Conservation (phyloP, 2,113 vertebrate species). For the Callionymus lyra region DNA sequence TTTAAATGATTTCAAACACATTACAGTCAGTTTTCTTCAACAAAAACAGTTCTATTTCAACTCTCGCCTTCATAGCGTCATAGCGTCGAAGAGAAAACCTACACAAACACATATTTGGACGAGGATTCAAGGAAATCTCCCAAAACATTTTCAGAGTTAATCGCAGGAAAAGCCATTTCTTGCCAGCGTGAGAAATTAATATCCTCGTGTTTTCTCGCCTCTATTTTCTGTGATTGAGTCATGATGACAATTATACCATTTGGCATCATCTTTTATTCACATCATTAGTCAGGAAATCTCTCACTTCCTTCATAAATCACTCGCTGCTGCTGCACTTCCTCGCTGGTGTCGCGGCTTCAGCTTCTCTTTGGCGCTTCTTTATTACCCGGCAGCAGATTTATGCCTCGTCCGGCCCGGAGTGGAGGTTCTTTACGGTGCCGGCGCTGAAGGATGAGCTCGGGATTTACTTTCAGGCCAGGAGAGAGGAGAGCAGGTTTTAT, state of each 20-base stretch:
- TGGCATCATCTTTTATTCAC: constrained; percentile 28
- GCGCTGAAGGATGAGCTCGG: constrained; percentile 36
- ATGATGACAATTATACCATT: constrained; percentile 17
- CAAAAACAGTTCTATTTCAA: too few relatives aligned
- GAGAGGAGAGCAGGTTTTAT: constrained; percentile 7
- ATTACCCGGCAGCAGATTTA: constrained; percentile 52
- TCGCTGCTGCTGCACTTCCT: constrained; percentile 21
- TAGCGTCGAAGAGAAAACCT: too few relatives aligned
- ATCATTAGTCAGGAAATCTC: constrained; percentile 38
- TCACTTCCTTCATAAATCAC: constrained; percentile 33
- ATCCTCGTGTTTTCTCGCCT: constrained; percentile 1
- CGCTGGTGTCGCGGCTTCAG: not conserved
- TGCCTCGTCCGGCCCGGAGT: constrained; percentile 31
- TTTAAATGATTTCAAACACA: too few relatives aligned
- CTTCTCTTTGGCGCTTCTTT: constrained; percentile 23
- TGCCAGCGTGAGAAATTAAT: constrained; percentile 1
- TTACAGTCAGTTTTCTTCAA: too few relatives aligned
- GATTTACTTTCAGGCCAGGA: constrained; percentile 22
- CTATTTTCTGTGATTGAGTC: constrained; percentile 19
- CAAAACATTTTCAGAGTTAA: too few relatives aligned
- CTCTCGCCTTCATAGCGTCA: too few relatives aligned
- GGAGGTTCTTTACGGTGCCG: constrained; percentile 36
- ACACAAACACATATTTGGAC: too few relatives aligned
- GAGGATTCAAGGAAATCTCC: too few relatives aligned
- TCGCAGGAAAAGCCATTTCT: too few relatives aligned